Base-by-base conservation (phyloP, 2,888 invertebrate species). In the Pseudeuparius sepicola region DNA sequence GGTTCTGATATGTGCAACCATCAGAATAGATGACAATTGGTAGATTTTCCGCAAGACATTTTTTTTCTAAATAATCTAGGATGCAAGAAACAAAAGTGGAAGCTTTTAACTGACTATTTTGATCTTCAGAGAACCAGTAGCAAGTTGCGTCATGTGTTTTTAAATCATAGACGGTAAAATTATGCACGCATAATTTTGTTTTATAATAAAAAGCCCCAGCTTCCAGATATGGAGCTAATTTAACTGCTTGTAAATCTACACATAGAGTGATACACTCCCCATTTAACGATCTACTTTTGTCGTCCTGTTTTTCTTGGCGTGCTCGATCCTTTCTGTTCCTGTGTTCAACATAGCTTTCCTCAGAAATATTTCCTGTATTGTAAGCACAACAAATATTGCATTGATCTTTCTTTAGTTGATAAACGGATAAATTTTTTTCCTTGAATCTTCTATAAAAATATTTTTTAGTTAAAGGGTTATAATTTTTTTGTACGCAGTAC, bases 1-100 rank as follows among this genome's bases (percentile, higher is more conserved):
- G 16, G 32, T 51, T 51, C 37, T 50, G 50, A 18, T 41, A 38
- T 2, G 41, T 42, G 31, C 51, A 50, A 3, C 49, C 48, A 37
- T 50, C 48, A 13, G 46, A 47, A 20, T 42, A 50, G 4, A 50
- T 38, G 4, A 50, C 40, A 25, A 51, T 37, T 7, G 46, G 41
- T n/a, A n/a, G n/a, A n/a, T n/a, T n/a, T n/a, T n/a, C n/a, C n/a
- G n/a, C n/a, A n/a, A n/a, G n/a, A n/a, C n/a, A n/a, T n/a, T n/a
- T n/a, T n/a, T n/a, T n/a, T n/a, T n/a, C n/a, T n/a, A n/a, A n/a
- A 18, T 34, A 34, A 24, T 37, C 24, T 24, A 37, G 14, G 7
- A 37, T 12, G 29, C 39, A 39, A 23, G 29, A 29, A 13, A 32
- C 36, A 39, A 39, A 39, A 23, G 36, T 39, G 9, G 39, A 39